Conservation (phyloP, 1,140 invertebrate genomes). For the Sminthurides bifidus region DNA sequence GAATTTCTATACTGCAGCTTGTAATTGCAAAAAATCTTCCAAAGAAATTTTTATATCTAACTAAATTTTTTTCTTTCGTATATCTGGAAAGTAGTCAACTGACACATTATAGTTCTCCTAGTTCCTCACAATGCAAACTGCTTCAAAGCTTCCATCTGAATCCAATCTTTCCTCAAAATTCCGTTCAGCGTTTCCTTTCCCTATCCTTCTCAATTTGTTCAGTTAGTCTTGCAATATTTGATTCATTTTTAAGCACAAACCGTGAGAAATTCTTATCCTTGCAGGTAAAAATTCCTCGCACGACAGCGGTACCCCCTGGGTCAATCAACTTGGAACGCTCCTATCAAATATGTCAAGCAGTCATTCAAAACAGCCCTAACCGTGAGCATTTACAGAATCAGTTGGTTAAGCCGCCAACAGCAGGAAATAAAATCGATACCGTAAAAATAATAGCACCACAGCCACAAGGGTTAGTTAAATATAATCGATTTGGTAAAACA, state of each 20-base stretch:
- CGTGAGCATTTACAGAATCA: conserved; percentile 72
- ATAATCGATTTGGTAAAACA: neutral
- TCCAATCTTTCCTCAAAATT: neutral
- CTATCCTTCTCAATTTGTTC: neutral
- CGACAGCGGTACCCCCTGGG: conserved; percentile 52
- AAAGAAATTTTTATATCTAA: conserved; percentile 4
- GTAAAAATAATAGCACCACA: conserved; percentile 13
- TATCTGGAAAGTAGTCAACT: neutral
- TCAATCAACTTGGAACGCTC: conserved; percentile 83
- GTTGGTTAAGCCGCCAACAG: conserved; percentile 64
- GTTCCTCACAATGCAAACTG: neutral
- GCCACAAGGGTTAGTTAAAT: conserved; percentile 7
- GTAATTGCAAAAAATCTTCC: no score
- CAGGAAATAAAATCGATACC: conserved; percentile 33
- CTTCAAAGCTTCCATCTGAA: neutral
- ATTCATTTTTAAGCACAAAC: neutral
- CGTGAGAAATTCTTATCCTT: conserved; percentile 1
- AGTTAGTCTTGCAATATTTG: neutral
- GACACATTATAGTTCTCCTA: neutral
- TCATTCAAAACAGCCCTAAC: conserved; percentile 83
- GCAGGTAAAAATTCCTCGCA: conserved; percentile 14
- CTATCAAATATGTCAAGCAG: conserved; percentile 89
- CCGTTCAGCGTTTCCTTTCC: neutral
- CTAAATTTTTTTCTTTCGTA: neutral
- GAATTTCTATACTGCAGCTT: no score